These are phyloP conservation scores for Pelobates cultripes DNA, from an alignment of 2,797 vertebrate genomes.

Conservation along the genomic window DNA sequence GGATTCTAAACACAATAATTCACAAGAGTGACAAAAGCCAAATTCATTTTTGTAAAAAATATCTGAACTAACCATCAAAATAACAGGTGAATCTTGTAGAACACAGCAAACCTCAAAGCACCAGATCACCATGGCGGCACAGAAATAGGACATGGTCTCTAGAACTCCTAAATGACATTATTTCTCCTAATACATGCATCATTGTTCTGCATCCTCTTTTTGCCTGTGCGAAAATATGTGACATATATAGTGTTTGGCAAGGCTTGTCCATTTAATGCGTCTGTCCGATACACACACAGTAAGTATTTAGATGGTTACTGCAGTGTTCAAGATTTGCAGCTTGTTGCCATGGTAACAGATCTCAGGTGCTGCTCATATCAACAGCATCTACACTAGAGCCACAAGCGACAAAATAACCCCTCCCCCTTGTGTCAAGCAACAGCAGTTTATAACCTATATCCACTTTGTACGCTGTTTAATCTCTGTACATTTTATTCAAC, in stretches of 20 bases:
- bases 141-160: too few relatives aligned
- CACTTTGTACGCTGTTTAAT: background rate
- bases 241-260: background rate
- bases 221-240: too few relatives aligned
- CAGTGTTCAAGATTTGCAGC: constrained; percentile 23
- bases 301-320: background rate
- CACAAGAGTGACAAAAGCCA: too few relatives aligned
- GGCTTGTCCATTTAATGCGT: background rate
- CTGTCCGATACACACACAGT: constrained; percentile 18
- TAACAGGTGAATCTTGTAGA: too few relatives aligned
- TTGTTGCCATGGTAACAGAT: constrained; percentile 50
- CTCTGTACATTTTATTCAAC: background rate
- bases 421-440: background rate
- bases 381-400: constrained; percentile 23
- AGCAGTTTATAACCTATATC: constrained; percentile 5
- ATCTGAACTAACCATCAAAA: too few relatives aligned
- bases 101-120: too few relatives aligned
- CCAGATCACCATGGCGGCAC: too few relatives aligned
- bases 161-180: too few relatives aligned
- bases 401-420: constrained; percentile 17
- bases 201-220: too few relatives aligned
- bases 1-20: too few relatives aligned
- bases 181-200: too few relatives aligned
- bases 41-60: too few relatives aligned
- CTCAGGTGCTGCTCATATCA: constrained; percentile 50